Base-by-base conservation (phyloP, 1,140 invertebrate genomes). In the Drosophila sulfurigaster region DNA sequence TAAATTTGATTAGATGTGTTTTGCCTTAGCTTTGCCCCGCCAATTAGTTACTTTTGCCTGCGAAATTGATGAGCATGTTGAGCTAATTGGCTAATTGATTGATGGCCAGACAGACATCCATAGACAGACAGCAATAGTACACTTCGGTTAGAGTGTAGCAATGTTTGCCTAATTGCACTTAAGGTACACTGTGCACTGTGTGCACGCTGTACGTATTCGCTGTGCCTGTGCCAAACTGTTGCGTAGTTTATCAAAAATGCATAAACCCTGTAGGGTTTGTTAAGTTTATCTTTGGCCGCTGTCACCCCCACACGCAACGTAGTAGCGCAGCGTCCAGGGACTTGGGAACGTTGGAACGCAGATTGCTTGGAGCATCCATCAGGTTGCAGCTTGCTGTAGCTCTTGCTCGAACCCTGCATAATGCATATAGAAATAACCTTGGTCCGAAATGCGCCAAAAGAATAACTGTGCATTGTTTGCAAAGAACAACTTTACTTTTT, bases 1-100 rank as follows among this genome's bases (percentile, higher is more conserved):
- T 89, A 89, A 89, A 89, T 89, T 89, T 89, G 85, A 89, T 89
- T 89, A 89, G 85, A 87, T 80, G 78, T 89, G 75, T 85, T 76
- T 54, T 65, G 73, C 73, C 46, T 89, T 89, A 69, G 82, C 85
- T 78, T 71, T 80, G 68, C 70, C 70, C 70, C 78, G 68, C 57
- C 79, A 88, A 87, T 87, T 87, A 87, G 83, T 88, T 88, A 87
- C 77, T 87, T 88, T 87, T 72, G 75, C 68, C 51, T 72, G 68
- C 68, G 3, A 74, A 83, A 77, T 82, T 88, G 81, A 83, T 83
- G 70, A 63, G 77, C 77, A 71, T 71, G 77, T 81, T 83, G 78
- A 72, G 71, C 78, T 89, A 88, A 88, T 83, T 89, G 85, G 78
- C 71, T 88, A 89, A 88, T 88, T 88, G 83, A 88, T 89, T 89